Conservation (phyloP, 2,113 vertebrate species). For the Otolemur garnettii region DNA sequence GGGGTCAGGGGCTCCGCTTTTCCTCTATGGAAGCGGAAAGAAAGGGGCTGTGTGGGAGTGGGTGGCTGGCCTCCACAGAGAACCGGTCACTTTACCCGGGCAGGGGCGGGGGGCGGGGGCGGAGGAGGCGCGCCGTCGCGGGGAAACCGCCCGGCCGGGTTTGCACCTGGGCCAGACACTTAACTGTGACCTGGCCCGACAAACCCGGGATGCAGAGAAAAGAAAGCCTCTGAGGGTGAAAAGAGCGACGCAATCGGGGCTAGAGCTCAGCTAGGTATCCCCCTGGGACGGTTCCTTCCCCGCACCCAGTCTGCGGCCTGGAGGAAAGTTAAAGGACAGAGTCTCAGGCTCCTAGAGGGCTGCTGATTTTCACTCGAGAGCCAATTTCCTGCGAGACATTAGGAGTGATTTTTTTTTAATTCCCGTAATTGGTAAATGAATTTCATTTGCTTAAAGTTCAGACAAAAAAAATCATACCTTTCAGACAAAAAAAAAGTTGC, state of each 20-base stretch:
- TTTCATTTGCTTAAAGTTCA: constrained; percentile 67
- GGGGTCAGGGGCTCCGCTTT: not conserved
- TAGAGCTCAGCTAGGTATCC: not conserved
- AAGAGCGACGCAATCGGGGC: not conserved
- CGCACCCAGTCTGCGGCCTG: not conserved
- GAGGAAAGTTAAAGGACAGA: not conserved
- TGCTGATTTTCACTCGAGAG: not conserved
- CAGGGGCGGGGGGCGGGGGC: no score
- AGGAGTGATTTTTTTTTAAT: not conserved
- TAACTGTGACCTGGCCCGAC: not conserved
- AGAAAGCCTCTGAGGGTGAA: not conserved
- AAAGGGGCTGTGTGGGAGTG: no score
- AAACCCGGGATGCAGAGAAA: not conserved
- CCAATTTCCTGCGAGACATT: not conserved
- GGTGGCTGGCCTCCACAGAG: not conserved
- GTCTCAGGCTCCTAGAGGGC: not conserved
- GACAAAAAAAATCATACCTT: not conserved
- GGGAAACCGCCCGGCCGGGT: not conserved
- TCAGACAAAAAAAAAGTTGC: constrained; percentile 30
- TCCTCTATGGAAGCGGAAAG: not conserved
- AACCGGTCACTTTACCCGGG: not conserved
- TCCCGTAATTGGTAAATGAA: constrained; percentile 41
- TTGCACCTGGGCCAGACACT: not conserved
- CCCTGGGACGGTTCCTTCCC: not conserved
- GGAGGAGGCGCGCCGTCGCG: not conserved